Base-by-base conservation (phyloP, 2,888 invertebrate genomes). In the Chloromyia formosa region DNA sequence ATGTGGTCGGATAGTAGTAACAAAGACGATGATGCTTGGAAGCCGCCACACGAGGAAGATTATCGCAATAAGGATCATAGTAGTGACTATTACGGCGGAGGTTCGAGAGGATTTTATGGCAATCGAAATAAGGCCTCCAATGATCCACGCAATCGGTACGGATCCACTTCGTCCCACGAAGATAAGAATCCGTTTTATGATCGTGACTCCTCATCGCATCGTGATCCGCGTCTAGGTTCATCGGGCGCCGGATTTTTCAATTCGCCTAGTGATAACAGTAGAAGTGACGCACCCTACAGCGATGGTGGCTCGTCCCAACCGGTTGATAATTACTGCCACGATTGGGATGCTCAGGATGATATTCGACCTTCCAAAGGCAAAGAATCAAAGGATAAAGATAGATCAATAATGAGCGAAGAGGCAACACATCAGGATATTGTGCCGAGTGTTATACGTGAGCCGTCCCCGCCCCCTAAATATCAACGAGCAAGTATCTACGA, bases 401-500 rank as follows among this genome's bases (percentile, higher is more conserved):
- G 49, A 35, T 49, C 49, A 10, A 14, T 45, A 7, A 35, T 35
- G 9, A 49, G 14, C 14, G n/a, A 22, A n/a, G 22, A 74, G 64
- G 74, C 75, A 27, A 60, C 74, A 9, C 69, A 69, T 14, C 9
- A 53, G 10, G 69, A 23, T 18, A 35, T 69, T 9, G 56, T 69
- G 16, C 69, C 69, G 53, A 7, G 22, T n/a, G 35, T 69, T 1
- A 56, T 54, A n/a, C 12, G 27, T 16, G 54, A 69, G 20, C 35
- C 54, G 9, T 69, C 69, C 10, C 69, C 69, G 35, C 54, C 69
- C 35, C 80, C 81, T 0, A 73, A 78, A 0, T 84, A 84, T 45
- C 78, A 80, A 7, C 81, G 85, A 16, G 53, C 77, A 3, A 81
- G 83, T 12, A 84, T 85, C 79, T 85, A 85, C 62, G 84, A 85